Evolutionary conservation across 2,797 vertebrate species (phyloP), one percentile per base, ranked within the genome.

Genomic region (Semaprochilodus insignis): DNA sequence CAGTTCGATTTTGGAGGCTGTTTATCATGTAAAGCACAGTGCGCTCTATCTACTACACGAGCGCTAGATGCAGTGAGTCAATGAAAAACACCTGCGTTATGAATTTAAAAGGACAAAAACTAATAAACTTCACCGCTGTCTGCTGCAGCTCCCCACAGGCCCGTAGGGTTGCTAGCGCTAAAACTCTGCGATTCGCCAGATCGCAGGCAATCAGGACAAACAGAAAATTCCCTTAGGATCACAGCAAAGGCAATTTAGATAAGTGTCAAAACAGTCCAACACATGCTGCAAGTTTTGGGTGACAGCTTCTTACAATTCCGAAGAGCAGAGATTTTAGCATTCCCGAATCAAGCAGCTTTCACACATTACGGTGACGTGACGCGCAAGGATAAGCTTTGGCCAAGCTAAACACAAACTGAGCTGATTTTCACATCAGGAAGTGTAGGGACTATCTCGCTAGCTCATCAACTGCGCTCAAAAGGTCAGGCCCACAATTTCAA

Each of bases 401-500:
- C 74, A 67, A 84, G 51, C 81, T 55, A 73, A 85, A 84, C 74
- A 63, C 75, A 83, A 77, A 82, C 40, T 16, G 21, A 52, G 72
- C 74, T 69, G 34, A 88, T 85, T 85, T 78, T 78, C 78, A 78
- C 70, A 83, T 77, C 13, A 78, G 76, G 81, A 83, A 83, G 76
- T 74, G 55, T 51, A 60, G 34, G 44, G 76, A 82, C 65, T 78
- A 75, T 75, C 84, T 59, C 21, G 52, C 70, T 85, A 36, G 66
- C 86, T 92, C 90, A 93, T 91, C 91, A 90, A 89, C 89, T 73
- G 88, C 83, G 81, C 90, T 91, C 85, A 80, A 88, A 94, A 94
- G 92, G 94, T 94, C 92, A 94, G 92, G 85, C 88, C 72, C 84
- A 83, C 85, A 83, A 87, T 89, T 91, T 88, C 85, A 90, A 89